Conservation (phyloP, 2,113 vertebrate genomes). For the Tinamus guttatus region DNA sequence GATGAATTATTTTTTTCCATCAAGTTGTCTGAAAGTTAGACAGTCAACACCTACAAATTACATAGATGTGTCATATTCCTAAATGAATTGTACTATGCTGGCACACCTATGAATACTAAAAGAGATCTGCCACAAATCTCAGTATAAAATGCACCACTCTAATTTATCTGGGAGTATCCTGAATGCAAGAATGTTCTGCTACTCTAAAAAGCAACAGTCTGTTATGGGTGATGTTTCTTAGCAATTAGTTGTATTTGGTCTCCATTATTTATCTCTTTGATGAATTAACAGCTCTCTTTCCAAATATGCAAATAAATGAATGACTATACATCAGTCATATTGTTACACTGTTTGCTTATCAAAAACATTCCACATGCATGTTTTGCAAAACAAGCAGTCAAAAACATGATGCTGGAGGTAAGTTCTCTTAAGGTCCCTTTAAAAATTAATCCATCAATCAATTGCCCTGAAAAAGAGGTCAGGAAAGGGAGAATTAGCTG, state of each 20-base stretch:
- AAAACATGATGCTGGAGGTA: background rate
- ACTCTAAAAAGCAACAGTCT: background rate
- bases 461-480: background rate
- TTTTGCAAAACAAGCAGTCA: background rate
- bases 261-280: background rate
- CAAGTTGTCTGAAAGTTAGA: conserved; percentile 72
- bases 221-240: background rate
- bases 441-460: background rate
- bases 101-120: conserved; percentile 72
- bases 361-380: background rate
- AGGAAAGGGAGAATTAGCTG: background rate
- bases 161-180: background rate
- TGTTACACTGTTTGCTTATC: background rate
- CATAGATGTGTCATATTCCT: conserved; percentile 65
- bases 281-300: background rate
- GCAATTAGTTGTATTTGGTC: background rate
- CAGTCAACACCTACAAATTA: conserved; percentile 76
- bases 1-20: conserved; percentile 70
- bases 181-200: background rate
- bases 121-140: conserved; percentile 56
- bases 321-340: background rate
- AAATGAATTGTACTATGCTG: conserved; percentile 73
- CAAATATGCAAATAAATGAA: background rate
- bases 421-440: background rate
- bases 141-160: conserved; percentile 50